Base-by-base conservation (phyloP, 1,140 invertebrate genomes). In the Drosophila azteca region DNA sequence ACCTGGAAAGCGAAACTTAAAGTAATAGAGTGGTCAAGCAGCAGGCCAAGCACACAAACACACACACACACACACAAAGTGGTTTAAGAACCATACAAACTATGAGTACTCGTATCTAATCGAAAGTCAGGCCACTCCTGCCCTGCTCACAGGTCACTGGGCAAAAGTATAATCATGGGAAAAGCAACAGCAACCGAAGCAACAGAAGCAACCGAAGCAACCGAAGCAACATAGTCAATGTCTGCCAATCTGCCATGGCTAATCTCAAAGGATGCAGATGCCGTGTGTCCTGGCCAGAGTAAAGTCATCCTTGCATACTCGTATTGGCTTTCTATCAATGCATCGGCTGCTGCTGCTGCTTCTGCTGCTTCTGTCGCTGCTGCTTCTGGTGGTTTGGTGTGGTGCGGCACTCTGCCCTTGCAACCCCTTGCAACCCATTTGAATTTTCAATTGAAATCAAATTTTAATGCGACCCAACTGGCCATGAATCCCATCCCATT, bases 391-490 rank as follows among this genome's bases (percentile, higher is more conserved):
- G 17, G n/a, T n/a, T n/a, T 35, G 11, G 31, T 35, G 9, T 35
- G 9, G 31, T 35, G 31, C 5, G 24, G 24, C 20, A n/a, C 8
- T 17, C 9, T 7, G n/a, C 15, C 15, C 35, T 35, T 8, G 8
- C 46, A 51, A 39, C 50, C 66, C 65, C 35, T 35, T 8, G 8
- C 46, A 51, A 41, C 50, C 66, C 65, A 77, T 77, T 77, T 77
- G 60, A 75, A 85, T 76, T 82, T 87, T 68, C 78, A 87, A 87
- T 87, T 82, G 83, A 88, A 87, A 88, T 87, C 83, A 79, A 72
- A 66, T 87, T 71, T 79, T 82, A 88, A 87, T 87, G 80, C 82
- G 48, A 62, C 77, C 82, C 69, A 58, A 77, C 82, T 73, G 77
- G 41, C 48, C 54, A 59, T 49, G 35, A 41, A 58, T 20, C 49